These are phyloP conservation scores for Pristionchus mayeri DNA, from an alignment of 2,888 invertebrate genomes.

Conservation along the genomic window DNA sequence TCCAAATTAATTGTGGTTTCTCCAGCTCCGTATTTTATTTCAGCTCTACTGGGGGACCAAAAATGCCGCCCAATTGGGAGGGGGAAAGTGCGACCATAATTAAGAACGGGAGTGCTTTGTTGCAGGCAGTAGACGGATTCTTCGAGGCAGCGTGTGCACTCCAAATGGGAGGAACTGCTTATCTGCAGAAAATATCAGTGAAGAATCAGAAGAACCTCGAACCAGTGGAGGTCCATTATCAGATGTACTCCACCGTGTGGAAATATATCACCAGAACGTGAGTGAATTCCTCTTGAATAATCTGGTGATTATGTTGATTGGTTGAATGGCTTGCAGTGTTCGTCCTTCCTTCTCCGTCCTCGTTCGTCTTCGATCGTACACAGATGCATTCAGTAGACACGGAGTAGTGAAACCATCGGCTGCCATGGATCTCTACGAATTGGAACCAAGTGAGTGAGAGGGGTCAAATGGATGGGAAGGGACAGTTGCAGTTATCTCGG, in stretches of 20 bases:
- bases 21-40: too few relatives aligned
- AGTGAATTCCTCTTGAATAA: background rate
- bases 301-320: background rate
- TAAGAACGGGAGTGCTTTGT: too few relatives aligned
- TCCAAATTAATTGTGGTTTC: too few relatives aligned
- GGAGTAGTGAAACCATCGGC: slow-evolving; percentile 36
- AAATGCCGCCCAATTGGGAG: too few relatives aligned
- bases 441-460: slow-evolving; percentile 11
- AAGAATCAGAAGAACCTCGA: slow-evolving; percentile 61
- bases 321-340: background rate
- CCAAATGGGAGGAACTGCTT: slow-evolving; percentile 53
- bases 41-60: too few relatives aligned
- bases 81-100: too few relatives aligned
- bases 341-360: background rate
- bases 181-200: slow-evolving; percentile 21
- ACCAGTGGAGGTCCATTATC: slow-evolving; percentile 67
- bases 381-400: slow-evolving; percentile 27
- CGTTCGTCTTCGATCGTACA: slow-evolving; percentile 26
- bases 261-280: slow-evolving; percentile 47
- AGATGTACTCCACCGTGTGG: slow-evolving; percentile 54
- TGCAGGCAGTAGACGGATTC: slow-evolving; percentile 58
- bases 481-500: slow-evolving; percentile 16
- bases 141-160: slow-evolving; percentile 66
- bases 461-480: background rate
- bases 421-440: background rate